phyloP scores from a whole-genome alignment of 2,113 vertebrate species.

The Ornithorhynchus anatinus region DNA sequence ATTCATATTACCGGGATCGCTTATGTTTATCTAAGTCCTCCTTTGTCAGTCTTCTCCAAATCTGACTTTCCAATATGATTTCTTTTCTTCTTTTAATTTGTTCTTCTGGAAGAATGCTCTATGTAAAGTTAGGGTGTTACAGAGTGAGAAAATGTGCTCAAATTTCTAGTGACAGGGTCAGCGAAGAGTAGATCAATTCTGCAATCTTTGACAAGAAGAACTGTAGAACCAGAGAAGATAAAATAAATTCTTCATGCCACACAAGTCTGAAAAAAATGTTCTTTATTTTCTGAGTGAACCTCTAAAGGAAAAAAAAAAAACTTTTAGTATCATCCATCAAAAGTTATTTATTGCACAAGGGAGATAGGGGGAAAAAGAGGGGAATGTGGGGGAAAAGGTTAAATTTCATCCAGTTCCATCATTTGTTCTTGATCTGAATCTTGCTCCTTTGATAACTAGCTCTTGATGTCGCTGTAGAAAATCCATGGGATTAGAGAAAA shows the following conservation, averaged over 20 bases:
- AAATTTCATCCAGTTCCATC: neutral
- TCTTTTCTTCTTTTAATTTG: slow-evolving; percentile 9
- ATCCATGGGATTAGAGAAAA: neutral
- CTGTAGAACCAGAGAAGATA: neutral
- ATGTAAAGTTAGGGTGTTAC: neutral
- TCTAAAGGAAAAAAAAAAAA: neutral
- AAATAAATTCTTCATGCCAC: neutral
- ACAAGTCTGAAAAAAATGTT: neutral
- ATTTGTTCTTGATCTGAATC: neutral
- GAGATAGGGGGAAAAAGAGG: neutral
- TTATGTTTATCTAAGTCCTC: neutral
- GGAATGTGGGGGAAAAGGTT: neutral
- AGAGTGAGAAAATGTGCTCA: slow-evolving; percentile 10
- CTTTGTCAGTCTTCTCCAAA: slow-evolving; percentile 26
- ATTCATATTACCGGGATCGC: neutral
- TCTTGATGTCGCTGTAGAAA: neutral
- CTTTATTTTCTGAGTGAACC: neutral
- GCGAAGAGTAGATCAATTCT: neutral
- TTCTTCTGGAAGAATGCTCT: neutral
- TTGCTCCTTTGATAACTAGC: neutral
- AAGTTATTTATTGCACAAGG: neutral
- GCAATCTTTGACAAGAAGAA: neutral
- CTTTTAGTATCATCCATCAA: neutral
- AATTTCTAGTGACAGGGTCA: neutral
- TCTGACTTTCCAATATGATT: slow-evolving; percentile 4